Base-by-base conservation (phyloP, 2,113 vertebrate genomes). In the Cariama cristata region DNA sequence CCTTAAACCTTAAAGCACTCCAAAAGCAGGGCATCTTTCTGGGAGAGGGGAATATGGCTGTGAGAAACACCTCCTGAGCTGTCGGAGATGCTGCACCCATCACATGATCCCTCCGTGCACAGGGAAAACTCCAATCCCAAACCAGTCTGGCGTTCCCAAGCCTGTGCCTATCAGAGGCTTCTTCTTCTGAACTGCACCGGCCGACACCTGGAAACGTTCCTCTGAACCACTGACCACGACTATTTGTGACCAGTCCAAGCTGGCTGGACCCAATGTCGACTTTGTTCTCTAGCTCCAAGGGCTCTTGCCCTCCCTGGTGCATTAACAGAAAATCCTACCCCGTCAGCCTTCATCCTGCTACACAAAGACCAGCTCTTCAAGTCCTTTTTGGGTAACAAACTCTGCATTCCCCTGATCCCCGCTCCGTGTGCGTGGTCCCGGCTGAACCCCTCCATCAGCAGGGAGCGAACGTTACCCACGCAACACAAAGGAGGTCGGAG, bases 181-280 rank as follows among this genome's bases (percentile, higher is more conserved):
- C 38, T 53, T 32, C 56, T 55, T 2, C 55, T 19, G 66, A 71
- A 38, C 9, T 2, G 40, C 64, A 20, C 13, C 18, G n/a, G 60
- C 30, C 7, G 10, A 18, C 4, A 58, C 23, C n/a, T 3, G 23
- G 33, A 71, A 40, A 49, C 0, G 0, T 4, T 42, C 56, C 24
- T 45, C 58, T 52, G 18, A 76, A 26, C 35, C 14, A 2, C 58
- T 21, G 60, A 10, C 17, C 19, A 19, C 0, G 0, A 10, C 1
- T 21, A 30, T 19, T 4, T 33, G 49, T 6, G n/a, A 30, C 9
- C 45, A 52, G 33, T 12, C 60, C 66, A 12, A 16, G 21, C 28
- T 7, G 40, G 17, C 28, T 0, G 0, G 19, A 55, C 38, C 26
- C 42, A 4, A 15, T 4, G 38, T 8, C 26, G 26, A 67, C 90